These are phyloP conservation scores for Temnopleurus reevesii DNA, from an alignment of 53 echinoderm and acorn worm genomes.

Conservation along the genomic window DNA sequence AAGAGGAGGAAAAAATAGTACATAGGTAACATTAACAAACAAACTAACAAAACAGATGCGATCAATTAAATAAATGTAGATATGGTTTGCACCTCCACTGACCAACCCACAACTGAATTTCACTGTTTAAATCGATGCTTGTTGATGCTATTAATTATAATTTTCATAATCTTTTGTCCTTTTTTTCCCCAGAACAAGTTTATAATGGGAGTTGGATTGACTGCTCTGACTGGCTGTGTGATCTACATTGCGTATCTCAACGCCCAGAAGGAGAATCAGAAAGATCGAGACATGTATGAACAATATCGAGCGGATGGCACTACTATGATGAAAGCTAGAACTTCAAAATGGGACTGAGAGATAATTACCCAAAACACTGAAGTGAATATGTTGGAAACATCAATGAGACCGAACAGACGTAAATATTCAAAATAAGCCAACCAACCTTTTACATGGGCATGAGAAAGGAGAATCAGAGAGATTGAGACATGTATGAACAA, in stretches of 20 bases:
- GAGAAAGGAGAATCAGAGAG: constrained; percentile 86
- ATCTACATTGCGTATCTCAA: constrained; percentile 90
- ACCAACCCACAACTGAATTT: too few relatives aligned
- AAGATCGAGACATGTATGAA: constrained; percentile 78
- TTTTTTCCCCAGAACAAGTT: constrained; percentile 78
- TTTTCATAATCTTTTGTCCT: neutral
- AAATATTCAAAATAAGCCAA: too few relatives aligned
- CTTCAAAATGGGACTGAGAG: constrained; percentile 91
- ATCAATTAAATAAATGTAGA: too few relatives aligned
- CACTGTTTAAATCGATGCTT: too few relatives aligned
- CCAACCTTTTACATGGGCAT: too few relatives aligned
- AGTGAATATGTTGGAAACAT: too few relatives aligned
- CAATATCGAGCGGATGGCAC: constrained; percentile 78
- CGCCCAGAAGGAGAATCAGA: constrained; percentile 83
- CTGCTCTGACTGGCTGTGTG: constrained; percentile 87
- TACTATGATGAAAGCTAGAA: constrained; percentile 64
- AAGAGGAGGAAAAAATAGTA: too few relatives aligned
- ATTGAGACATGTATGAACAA: constrained; percentile 79
- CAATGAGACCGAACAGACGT: too few relatives aligned
- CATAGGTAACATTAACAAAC: too few relatives aligned
- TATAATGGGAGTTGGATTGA: constrained; percentile 89
- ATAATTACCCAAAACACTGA: too few relatives aligned
- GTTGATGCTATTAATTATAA: neutral
- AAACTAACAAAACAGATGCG: too few relatives aligned
- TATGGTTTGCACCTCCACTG: too few relatives aligned